Base-by-base conservation (phyloP, 2,113 vertebrate genomes). In the Willisornis vidua region DNA sequence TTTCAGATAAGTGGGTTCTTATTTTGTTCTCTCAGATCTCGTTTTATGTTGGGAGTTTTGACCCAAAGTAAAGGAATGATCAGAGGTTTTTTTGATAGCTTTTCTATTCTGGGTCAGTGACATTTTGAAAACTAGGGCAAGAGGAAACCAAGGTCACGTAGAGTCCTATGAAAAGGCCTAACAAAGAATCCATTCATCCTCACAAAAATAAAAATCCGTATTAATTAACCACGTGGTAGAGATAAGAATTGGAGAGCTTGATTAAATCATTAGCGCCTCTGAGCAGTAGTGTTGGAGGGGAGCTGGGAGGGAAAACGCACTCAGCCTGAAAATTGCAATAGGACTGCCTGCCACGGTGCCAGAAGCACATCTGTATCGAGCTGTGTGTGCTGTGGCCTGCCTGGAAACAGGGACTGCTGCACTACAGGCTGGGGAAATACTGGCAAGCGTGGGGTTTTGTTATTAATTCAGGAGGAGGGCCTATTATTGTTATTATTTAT, bases 141-240 rank as follows among this genome's bases (percentile, higher is more conserved):
- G 97, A 97, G 97, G 98, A 98, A 97, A 93, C 95, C 87, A 91
- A 96, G 96, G 97, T 97, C 95, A 74, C 87, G 95, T 85, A 62
- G 94, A 96, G 87, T 39, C 86, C 88, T 97, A 89, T 93, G 97
- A 97, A 97, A 96, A 97, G 58, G 80, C 91, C 92, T 96, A 93
- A 98, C 98, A 98, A 98, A 98, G 98, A 95, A 97, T 90, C 96
- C 95, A 97, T 98, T 98, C 97, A 98, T 96, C 95, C 93, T 94
- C 89, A 87, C 89, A 94, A 96, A 97, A 97, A 96, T 97, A 96
- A 97, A 98, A 97, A 96, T 97, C 98, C 12, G 72, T 97, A 97
- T 97, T 98, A 98, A 98, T 98, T 97, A 97, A 97, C 55, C 97
- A 86, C 87, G 35, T 74, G 97, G 74, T 93, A 95, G 92, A 97